Evolutionary conservation across 2,797 vertebrate genomes (phyloP).

Genomic region (Erethizon dorsatum): DNA sequence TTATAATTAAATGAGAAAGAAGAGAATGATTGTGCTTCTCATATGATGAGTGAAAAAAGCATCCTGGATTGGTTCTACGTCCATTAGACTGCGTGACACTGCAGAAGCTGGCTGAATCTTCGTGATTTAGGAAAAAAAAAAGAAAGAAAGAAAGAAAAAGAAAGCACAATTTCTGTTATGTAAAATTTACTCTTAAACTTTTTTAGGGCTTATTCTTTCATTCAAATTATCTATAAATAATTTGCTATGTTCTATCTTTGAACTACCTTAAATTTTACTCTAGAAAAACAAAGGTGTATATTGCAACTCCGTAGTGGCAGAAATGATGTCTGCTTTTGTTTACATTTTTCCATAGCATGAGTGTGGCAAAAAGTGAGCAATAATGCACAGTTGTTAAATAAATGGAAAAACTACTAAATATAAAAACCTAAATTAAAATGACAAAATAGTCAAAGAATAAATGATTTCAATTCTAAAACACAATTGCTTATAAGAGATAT

Average conservation of each 20-base stretch:
- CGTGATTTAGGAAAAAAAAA: background rate
- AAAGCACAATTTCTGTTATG: background rate
- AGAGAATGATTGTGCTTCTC: background rate
- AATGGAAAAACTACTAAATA: background rate
- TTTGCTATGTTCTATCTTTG: background rate
- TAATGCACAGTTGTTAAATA: background rate
- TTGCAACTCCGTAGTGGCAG: background rate
- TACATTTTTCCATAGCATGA: background rate
- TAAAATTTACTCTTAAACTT: background rate
- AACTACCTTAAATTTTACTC: background rate
- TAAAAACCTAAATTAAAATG: background rate
- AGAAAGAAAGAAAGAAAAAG: background rate
- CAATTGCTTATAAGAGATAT: background rate
- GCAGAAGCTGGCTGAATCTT: background rate
- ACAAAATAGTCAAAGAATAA: background rate
- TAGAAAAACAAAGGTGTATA: background rate
- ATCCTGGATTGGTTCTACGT: background rate
- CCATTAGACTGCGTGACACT: background rate
- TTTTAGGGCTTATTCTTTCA: background rate
- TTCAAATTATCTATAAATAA: background rate
- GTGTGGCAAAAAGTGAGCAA: background rate
- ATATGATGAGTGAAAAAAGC: background rate
- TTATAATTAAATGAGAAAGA: background rate
- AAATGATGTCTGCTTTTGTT: background rate
- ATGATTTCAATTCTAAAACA: constrained; percentile 10